A percentile compares a stretch with the other conserved stretches of the same genome.
Conservation (phyloP, 2,888 invertebrate species). For the Stenchaetothrips biformis region DNA sequence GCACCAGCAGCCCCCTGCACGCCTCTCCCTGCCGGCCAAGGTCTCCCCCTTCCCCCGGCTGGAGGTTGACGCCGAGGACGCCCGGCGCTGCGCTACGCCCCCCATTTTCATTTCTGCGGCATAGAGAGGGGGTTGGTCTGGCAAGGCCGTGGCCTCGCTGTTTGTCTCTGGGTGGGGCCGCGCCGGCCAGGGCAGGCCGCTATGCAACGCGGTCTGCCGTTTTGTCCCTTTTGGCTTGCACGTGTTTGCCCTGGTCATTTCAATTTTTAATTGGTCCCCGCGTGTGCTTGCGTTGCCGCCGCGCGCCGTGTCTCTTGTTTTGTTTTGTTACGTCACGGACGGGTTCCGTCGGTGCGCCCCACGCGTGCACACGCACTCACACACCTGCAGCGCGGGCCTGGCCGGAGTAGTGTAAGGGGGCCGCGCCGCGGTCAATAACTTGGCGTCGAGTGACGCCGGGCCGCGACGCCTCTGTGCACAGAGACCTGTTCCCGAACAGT, state of each 20-base stretch:
- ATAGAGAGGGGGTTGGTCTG: background rate
- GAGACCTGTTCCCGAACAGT: too few relatives aligned
- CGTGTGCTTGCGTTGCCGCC: background rate
- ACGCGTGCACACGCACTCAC: background rate
- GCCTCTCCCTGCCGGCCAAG: conserved; percentile 31
- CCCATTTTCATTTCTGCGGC: conserved; percentile 12
- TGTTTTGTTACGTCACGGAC: background rate
- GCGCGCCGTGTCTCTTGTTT: background rate
- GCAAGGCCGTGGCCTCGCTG: conserved; percentile 2
- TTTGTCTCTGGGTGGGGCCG: background rate
- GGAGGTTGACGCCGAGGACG: conserved; percentile 30
- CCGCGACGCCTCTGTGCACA: background rate
- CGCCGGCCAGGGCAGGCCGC: background rate
- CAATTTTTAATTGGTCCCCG: conserved; percentile 14
- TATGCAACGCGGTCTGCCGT: background rate
- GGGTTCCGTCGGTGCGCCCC: background rate
- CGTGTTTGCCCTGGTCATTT: conserved; percentile 30
- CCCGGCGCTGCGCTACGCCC: conserved; percentile 19
- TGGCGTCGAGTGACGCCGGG: background rate
- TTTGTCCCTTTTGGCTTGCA: background rate
- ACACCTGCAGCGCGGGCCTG: background rate
- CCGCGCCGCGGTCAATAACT: conserved; percentile 4
- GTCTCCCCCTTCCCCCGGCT: conserved; percentile 35
- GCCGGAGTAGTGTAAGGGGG: background rate
- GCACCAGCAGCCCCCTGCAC: conserved; percentile 28